Evolutionary conservation across 2,888 invertebrate species (phyloP), one percentile per base, ranked within the genome.

Genomic region (Torymus aiolomorphi): DNA sequence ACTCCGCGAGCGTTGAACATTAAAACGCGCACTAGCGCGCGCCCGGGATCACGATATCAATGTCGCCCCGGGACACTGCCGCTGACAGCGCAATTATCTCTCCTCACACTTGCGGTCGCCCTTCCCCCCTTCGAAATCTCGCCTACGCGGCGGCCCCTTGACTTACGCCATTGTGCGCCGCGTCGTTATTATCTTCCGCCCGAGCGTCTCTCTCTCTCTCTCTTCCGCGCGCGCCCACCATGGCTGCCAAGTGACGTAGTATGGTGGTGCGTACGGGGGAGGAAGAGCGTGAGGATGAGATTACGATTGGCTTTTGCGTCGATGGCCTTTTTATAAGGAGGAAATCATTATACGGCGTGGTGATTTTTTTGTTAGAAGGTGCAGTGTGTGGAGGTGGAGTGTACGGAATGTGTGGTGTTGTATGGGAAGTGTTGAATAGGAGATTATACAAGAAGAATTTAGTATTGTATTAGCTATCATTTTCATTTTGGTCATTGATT

Each of bases 11-110:
- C 42, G 8, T 8, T 42, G 42, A 5, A 42, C 42, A 8, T 42
- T 42, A 42, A 42, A 42, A 42, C 42, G 42, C 8, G 42, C 42
- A 42, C 8, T 42, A 42, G 59, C 18, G 14, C 12, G 56, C 14
- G 24, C 2, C 65, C 75, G 57, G 71, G 78, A 75, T 65, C 31
- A 67, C 80, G 83, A 82, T 85, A 84, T 85, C 82, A 83, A 85
- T 83, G 84, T 83, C 83, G 83, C 84, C 82, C 71, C 80, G 82
- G 85, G 84, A 83, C 71, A 80, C 86, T 88, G 88, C 72, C 84
- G 82, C 84, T 88, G 88, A 88, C 88, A 88, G 88, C 81, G 85
- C 87, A 88, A 88, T 88, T 88, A 88, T 86, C 86, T 85, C 86
- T 82, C 86, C 85, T 85, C 84, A 84, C 13, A 42, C 83, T 86